phyloP scores from a whole-genome alignment of 2,888 invertebrate genomes.

The Athetis lepigone region DNA sequence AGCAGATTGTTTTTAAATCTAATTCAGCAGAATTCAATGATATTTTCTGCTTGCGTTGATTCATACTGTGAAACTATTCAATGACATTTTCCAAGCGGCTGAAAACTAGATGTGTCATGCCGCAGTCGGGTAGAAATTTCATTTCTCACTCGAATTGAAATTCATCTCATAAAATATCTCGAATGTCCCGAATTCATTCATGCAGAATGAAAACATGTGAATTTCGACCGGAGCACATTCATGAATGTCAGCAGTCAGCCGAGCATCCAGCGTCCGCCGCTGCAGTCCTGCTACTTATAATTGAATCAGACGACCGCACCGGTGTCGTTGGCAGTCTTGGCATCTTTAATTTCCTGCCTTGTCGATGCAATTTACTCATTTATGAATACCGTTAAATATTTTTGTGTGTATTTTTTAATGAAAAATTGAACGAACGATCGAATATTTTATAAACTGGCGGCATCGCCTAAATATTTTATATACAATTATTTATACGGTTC shows the following conservation, averaged over 20 bases:
- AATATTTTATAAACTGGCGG: too few relatives aligned
- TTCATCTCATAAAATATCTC: slow-evolving; percentile 44
- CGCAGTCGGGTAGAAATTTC: slow-evolving; percentile 36
- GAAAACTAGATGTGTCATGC: slow-evolving; percentile 46
- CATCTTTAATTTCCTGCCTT: slow-evolving; percentile 71
- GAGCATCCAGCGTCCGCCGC: slow-evolving; percentile 8
- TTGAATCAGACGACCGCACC: slow-evolving; percentile 48
- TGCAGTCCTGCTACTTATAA: slow-evolving; percentile 39
- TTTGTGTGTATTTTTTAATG: slow-evolving; percentile 2
- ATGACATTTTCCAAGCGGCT: slow-evolving; percentile 10
- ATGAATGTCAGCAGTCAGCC: slow-evolving; percentile 17
- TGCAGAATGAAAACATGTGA: slow-evolving; percentile 37
- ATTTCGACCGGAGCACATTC: slow-evolving; percentile 20
- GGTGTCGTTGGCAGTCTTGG: slow-evolving; percentile 48
- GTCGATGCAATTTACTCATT: slow-evolving; percentile 23
- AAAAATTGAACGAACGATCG: too few relatives aligned
- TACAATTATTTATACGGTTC: too few relatives aligned
- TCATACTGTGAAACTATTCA: slow-evolving; percentile 15
- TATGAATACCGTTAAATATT: slow-evolving; percentile 4
- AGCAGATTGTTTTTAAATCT: slow-evolving; percentile 13
- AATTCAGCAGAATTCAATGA: slow-evolving; percentile 9
- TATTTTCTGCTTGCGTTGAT: neutral
- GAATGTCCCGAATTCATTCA: slow-evolving; percentile 31
- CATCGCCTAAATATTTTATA: too few relatives aligned
- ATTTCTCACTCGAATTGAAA: slow-evolving; percentile 38